Evolutionary conservation across 2,888 invertebrate genomes (phyloP), one percentile per base, ranked within the genome.

Genomic region (Tetropium fuscum): DNA sequence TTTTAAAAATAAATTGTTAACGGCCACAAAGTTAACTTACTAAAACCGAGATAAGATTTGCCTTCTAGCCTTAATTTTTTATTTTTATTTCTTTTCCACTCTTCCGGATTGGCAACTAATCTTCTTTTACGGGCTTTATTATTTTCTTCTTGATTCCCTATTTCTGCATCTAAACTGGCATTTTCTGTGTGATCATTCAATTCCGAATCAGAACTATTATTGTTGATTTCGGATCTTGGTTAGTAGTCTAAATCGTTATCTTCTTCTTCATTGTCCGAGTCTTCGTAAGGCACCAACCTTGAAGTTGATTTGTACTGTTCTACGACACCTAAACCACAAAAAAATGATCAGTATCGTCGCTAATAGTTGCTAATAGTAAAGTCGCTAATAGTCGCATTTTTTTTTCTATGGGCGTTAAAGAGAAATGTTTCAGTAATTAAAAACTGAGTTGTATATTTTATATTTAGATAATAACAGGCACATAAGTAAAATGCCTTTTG

Each of bases 11-110:
- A n/a, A n/a, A n/a, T n/a, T n/a, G n/a, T n/a, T n/a, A n/a, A n/a
- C n/a, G n/a, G n/a, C n/a, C n/a, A n/a, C n/a, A n/a, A n/a, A n/a
- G n/a, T n/a, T n/a, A n/a, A n/a, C n/a, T 19, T 32, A 30, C 15
- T 53, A 19, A 41, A 40, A 5, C 53, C 30, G 11, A 30, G 10
- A 25, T 53, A 41, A 6, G 13, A n/a, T 27, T 53, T 18, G n/a
- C 53, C 41, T 15, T 19, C 43, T 45, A 47, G 47, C 53, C 38
- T 43, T 13, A 32, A 7, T 47, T 27, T 38, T 11, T 55, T 43
- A 10, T 19, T 57, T 51, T 20, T 32, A 19, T 19, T 43, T 27
- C 34, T 18, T 16, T 53, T 41, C 45, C 41, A 43, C 7, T 20
- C 18, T 22, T 49, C n/a, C 1, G 25, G 30, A 30, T 58, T 11